Conservation (phyloP, 2,113 vertebrate species). For the Heteronetta atricapilla region DNA sequence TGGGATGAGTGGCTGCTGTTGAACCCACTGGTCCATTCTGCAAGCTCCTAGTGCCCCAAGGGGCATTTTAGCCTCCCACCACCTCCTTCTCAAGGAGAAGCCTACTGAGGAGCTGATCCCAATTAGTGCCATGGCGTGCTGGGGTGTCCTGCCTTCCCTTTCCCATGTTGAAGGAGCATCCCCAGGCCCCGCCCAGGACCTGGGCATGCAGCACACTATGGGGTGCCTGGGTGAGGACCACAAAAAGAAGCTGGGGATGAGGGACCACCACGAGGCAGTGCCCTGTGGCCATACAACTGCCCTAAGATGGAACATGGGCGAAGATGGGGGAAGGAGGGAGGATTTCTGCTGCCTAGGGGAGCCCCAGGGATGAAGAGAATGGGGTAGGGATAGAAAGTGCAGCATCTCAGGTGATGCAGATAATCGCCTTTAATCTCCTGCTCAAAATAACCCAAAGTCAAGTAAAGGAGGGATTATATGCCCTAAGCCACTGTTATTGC, state of each 20-base stretch:
- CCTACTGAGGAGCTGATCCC: neutral
- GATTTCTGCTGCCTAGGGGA: neutral
- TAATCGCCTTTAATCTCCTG: slow-evolving; percentile 81
- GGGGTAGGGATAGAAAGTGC: slow-evolving; percentile 12
- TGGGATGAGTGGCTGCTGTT: neutral
- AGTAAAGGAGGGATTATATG: slow-evolving; percentile 78
- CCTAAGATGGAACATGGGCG: accelerated
- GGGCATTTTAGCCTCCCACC: neutral
- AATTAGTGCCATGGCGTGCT: neutral
- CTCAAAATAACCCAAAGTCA: slow-evolving; percentile 82
- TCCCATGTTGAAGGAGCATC: neutral
- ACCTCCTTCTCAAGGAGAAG: neutral
- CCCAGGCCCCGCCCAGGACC: neutral
- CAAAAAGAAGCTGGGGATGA: neutral
- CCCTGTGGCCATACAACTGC: neutral
- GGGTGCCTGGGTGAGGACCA: neutral
- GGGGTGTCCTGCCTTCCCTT: neutral
- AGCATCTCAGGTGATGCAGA: slow-evolving; percentile 50
- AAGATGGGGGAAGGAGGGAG: neutral
- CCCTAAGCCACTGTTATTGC: slow-evolving; percentile 51
- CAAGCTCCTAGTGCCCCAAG: neutral
- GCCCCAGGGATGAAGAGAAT: neutral
- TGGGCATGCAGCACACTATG: neutral
- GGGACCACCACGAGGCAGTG: neutral
- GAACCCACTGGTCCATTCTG: neutral